phyloP scores from a whole-genome alignment of 92 coral and sea anemone species.

The Chrysogorgia sp. region DNA sequence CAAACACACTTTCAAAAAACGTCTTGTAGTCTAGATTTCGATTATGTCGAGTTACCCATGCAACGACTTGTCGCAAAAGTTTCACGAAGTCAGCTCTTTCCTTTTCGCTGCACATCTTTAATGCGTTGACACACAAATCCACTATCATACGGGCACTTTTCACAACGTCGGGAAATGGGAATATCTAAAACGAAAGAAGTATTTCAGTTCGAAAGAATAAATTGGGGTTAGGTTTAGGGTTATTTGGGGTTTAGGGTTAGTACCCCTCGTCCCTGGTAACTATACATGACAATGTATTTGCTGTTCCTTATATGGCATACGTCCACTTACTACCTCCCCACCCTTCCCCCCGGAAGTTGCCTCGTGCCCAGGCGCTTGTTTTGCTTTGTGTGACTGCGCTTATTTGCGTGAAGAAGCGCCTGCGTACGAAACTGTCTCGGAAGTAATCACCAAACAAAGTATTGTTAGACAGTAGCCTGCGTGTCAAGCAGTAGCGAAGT shows the following conservation, averaged over 20 bases:
- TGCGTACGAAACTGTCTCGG: too few relatives aligned
- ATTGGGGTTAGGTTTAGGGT: background rate
- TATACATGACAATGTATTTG: too few relatives aligned
- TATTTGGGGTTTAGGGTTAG: background rate
- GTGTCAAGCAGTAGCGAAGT: too few relatives aligned
- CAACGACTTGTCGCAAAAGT: slow-evolving; percentile 19
- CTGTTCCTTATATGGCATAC: too few relatives aligned
- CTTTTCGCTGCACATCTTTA: background rate
- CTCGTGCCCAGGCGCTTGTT: too few relatives aligned
- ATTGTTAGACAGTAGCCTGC: too few relatives aligned
- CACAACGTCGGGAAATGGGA: slow-evolving; percentile 83
- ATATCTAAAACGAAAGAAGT: slow-evolving; percentile 61
- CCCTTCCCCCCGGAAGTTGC: too few relatives aligned
- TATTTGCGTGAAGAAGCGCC: too few relatives aligned
- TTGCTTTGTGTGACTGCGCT: too few relatives aligned
- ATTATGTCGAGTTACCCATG: background rate
- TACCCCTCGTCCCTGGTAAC: too few relatives aligned
- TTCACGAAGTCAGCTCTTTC: slow-evolving; percentile 5
- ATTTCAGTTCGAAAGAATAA: background rate
- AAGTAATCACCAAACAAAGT: too few relatives aligned
- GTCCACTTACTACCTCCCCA: too few relatives aligned
- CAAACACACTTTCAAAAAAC: background rate
- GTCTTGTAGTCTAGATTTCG: background rate
- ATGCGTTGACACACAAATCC: slow-evolving; percentile 54
- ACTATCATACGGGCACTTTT: slow-evolving; percentile 75